Percentiles rank a stretch among this genome's conserved stretches.
phyloP scores from a whole-genome alignment of 23 tunicate genomes.

The Phallusia fumigata region DNA sequence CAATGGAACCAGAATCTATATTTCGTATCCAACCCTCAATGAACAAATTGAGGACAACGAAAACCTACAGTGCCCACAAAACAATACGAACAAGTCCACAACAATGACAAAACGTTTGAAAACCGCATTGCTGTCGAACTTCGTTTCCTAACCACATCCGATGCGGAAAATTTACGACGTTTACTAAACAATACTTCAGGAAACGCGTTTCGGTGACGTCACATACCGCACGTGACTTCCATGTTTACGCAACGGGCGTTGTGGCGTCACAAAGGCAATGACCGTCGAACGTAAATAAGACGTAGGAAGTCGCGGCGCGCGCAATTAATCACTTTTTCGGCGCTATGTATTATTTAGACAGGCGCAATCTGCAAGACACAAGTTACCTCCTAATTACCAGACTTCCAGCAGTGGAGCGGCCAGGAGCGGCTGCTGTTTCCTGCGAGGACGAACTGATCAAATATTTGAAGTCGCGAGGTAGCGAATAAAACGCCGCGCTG shows the following conservation, averaged over 20 bases:
- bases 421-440: neutral
- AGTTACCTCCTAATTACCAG: neutral
- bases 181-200: conserved; percentile 1
- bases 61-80: too few relatives aligned
- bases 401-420: neutral
- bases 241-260: neutral
- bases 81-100: too few relatives aligned
- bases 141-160: too few relatives aligned
- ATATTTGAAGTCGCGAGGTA: neutral
- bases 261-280: conserved; percentile 6
- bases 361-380: neutral
- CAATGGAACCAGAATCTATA: too few relatives aligned
- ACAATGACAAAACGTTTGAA: too few relatives aligned
- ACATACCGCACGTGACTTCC: neutral
- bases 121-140: too few relatives aligned
- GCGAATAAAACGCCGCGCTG: conserved; percentile 4
- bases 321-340: neutral
- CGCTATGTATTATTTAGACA: neutral
- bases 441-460: neutral
- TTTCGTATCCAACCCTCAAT: too few relatives aligned
- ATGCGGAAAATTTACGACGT: neutral
- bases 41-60: too few relatives aligned
- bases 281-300: neutral
- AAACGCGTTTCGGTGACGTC: neutral
- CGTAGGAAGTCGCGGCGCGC: neutral